Percentiles rank a stretch among this genome's conserved stretches.
Evolutionary conservation across 2,797 vertebrate species (phyloP).

Genomic region (Catharus ustulatus): DNA sequence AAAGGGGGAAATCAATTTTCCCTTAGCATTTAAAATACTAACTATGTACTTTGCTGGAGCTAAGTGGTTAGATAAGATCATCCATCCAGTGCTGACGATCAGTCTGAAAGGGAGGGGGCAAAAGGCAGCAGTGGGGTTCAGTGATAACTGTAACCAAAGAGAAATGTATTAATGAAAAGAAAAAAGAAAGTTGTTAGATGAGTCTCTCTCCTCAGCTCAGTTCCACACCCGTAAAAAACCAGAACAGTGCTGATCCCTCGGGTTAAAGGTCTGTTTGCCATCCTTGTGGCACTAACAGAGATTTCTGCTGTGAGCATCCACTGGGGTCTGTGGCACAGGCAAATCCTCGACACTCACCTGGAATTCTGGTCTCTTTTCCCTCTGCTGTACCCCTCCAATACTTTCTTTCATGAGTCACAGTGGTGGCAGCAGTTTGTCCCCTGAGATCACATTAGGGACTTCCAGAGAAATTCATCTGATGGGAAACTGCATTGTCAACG

Average conservation of each 20-base stretch:
- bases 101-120: neutral
- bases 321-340: neutral
- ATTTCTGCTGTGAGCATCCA: neutral
- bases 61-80: neutral
- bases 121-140: neutral
- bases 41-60: neutral
- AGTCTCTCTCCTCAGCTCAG: neutral
- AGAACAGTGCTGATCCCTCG: neutral
- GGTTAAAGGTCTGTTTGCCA: neutral
- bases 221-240: neutral
- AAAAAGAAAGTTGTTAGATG: neutral
- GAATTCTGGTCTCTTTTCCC: neutral
- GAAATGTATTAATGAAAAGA: neutral
- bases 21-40: conserved; percentile 28
- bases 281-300: neutral
- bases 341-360: neutral
- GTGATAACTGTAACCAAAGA: neutral
- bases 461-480: neutral
- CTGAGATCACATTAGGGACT: neutral
- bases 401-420: neutral
- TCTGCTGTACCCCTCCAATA: rapidly evolving
- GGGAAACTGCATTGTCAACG: neutral
- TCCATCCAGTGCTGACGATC: neutral
- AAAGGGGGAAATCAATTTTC: conserved; percentile 31
- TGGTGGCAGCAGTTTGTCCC: neutral